A percentile compares a stretch with the other conserved stretches of the same genome.
Evolutionary conservation across 2,888 invertebrate genomes (phyloP).

Genomic region (Seladonia tumulorum): DNA sequence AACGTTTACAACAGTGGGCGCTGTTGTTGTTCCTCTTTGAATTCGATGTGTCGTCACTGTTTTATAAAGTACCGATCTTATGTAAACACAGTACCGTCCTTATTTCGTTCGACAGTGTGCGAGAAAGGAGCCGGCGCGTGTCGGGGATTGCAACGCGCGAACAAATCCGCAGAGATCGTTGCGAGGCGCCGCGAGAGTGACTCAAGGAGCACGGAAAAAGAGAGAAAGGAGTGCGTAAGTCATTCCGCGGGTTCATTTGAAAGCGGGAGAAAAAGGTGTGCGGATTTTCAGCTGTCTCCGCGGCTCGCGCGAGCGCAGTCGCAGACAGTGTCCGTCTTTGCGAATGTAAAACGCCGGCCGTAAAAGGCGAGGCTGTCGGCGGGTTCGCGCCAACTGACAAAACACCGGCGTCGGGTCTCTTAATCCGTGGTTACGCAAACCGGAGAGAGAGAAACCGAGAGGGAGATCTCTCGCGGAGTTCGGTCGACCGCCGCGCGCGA

Average conservation of each 20-base stretch:
- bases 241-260: not conserved
- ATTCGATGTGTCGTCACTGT: too few relatives aligned
- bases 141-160: not conserved
- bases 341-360: constrained; percentile 4
- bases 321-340: not conserved
- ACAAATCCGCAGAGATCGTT: not conserved
- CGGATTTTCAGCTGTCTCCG: not conserved
- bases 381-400: constrained; percentile 1
- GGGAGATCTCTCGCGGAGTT: constrained; percentile 8
- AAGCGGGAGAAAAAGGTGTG: not conserved
- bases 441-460: not conserved
- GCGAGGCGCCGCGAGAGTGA: not conserved
- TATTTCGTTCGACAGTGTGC: too few relatives aligned
- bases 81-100: too few relatives aligned
- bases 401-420: constrained; percentile 5
- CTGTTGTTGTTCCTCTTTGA: too few relatives aligned
- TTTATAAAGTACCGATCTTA: too few relatives aligned
- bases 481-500: constrained; percentile 15
- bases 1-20: too few relatives aligned
- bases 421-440: constrained; percentile 23
- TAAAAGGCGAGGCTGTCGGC: not conserved
- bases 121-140: not conserved
- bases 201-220: not conserved
- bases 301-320: not conserved
- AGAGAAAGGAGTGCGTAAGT: not conserved